Evolutionary conservation across 2,113 vertebrate genomes (phyloP), one percentile per base, ranked within the genome.

Genomic region (Corapipo altera): DNA sequence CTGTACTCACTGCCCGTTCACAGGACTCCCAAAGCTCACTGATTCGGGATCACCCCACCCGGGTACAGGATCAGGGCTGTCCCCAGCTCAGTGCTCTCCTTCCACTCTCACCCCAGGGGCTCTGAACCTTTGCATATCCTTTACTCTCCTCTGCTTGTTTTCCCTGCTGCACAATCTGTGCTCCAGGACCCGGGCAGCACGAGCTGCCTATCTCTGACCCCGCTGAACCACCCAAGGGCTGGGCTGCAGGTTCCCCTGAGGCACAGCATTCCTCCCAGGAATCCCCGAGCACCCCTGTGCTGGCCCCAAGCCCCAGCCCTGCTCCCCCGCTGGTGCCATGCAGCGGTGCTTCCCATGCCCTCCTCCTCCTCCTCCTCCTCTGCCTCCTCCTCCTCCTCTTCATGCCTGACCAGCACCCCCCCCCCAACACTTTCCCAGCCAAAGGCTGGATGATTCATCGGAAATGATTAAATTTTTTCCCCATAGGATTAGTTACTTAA

Each of bases 381-480:
- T 70, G 66, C 74, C 61, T 48, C 10, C 77, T 75, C 59, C 78
- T 67, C 84, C 74, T 73, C 7, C 3, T 41, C 67, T 27, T 37
- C 15, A 8, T 59, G 85, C 92, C 88, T 69, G 75, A 44, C 70
- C 81, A 61, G 15, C 58, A 6, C 52, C 20, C 54, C 39, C 32
- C 33, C 27, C 8, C 0, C 32, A 15, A 15, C 23, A 6, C 22
- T 75, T 65, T 89, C 66, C 51, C 75, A 83, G 89, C 55, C 61
- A 82, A 94, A 78, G 57, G 19, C 73, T 67, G 57, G 81, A 82
- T 97, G 96, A 97, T 88, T 97, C 96, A 97, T 94, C 90, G 48
- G 95, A 95, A 97, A 97, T 90, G 86, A 97, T 95, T 93, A 89
- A 80, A 89, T 93, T 92, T 75, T 86, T 91, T 61, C 73, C 82